Evolutionary conservation across 2,113 vertebrate species (phyloP).

Genomic region (Neomonachus schauinslandi): DNA sequence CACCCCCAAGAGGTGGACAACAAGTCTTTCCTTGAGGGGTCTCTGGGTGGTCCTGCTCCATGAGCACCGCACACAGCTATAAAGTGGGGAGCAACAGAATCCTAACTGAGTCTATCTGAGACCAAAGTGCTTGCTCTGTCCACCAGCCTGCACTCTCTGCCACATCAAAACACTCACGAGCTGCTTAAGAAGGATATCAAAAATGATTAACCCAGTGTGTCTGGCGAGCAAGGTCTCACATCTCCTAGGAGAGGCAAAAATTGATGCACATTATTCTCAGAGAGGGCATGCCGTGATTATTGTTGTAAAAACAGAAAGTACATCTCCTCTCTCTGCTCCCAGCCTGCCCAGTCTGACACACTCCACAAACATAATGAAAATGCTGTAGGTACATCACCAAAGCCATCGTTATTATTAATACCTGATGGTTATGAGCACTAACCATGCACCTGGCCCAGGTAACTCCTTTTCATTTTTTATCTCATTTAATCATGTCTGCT

Average conservation of each 20-base stretch:
- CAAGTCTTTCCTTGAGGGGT: background rate
- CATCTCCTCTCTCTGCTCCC: background rate
- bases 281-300: rapidly evolving
- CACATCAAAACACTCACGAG: rapidly evolving
- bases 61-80: background rate
- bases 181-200: background rate
- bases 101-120: background rate
- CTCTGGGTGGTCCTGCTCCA: background rate
- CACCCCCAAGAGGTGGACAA: background rate
- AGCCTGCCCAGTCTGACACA: background rate
- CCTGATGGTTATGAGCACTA: background rate
- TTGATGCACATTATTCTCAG: background rate
- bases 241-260: background rate
- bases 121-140: background rate
- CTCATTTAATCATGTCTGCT: background rate
- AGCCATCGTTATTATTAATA: background rate
- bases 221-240: background rate
- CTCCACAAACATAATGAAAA: background rate
- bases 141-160: rapidly evolving
- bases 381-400: background rate
- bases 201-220: rapidly evolving
- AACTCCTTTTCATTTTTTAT: background rate
- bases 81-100: background rate
- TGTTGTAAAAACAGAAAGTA: background rate
- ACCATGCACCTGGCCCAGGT: background rate